A percentile compares a stretch with the other conserved stretches of the same genome.
These are phyloP conservation scores for Aldabrachelys gigantea DNA, from an alignment of 2,113 vertebrate species.

Conservation along the genomic window DNA sequence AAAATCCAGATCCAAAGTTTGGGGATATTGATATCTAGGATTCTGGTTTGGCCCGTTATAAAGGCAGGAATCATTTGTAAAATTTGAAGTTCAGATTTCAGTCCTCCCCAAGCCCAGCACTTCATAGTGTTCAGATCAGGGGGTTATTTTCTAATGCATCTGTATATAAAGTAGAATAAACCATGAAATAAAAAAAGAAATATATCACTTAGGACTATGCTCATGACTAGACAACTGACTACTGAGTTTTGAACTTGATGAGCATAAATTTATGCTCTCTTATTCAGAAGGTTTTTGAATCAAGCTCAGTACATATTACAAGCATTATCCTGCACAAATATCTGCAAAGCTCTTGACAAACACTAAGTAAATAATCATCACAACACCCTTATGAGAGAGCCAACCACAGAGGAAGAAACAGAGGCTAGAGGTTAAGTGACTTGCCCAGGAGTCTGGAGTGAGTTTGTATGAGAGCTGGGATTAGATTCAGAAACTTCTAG, in stretches of 20 bases:
- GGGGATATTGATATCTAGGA: not conserved
- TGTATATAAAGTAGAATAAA: not conserved
- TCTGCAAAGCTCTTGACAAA: not conserved
- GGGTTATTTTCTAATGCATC: not conserved
- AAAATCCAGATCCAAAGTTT: not conserved
- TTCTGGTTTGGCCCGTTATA: not conserved
- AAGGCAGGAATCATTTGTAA: not conserved
- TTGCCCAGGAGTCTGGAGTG: not conserved
- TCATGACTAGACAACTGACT: not conserved
- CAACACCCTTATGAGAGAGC: not conserved
- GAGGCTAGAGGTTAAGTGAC: not conserved
- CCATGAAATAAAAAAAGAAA: not conserved
- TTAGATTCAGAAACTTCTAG: not conserved
- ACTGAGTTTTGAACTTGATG: not conserved
- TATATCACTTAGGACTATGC: not conserved
- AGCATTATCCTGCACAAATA: not conserved
- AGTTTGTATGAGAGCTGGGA: not conserved
- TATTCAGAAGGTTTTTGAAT: not conserved
- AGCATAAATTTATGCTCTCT: not conserved
- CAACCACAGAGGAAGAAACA: not conserved
- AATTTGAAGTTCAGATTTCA: not conserved
- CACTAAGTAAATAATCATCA: not conserved
- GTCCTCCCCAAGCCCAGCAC: not conserved
- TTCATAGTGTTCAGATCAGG: not conserved
- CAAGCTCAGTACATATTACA: not conserved